These are phyloP conservation scores for Tiliqua scincoides DNA, from an alignment of 2,113 vertebrate species.

Conservation along the genomic window DNA sequence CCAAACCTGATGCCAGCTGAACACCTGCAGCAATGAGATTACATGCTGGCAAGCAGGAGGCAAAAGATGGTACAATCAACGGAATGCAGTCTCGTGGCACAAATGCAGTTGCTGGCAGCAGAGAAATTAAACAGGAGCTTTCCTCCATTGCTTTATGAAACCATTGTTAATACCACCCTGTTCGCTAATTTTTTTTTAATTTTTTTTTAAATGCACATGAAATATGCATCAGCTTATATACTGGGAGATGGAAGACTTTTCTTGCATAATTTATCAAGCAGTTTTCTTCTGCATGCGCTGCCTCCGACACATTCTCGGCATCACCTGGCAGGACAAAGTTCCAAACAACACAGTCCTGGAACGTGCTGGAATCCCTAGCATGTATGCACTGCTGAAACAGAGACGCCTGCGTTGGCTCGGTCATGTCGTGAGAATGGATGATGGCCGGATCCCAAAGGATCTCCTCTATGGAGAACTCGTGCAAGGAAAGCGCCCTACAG, in stretches of 20 bases:
- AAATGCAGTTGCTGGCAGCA: slow-evolving; percentile 32
- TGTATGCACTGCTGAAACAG: too few species aligned
- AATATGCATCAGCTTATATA: slow-evolving; percentile 47
- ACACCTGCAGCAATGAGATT: not conserved
- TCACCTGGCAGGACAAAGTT: too few species aligned
- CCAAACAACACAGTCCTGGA: too few species aligned
- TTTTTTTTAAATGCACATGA: slow-evolving; percentile 50
- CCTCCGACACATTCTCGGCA: too few species aligned
- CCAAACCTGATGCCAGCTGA: not conserved
- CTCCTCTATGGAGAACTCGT: too few species aligned
- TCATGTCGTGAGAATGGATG: too few species aligned
- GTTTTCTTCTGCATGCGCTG: slow-evolving; percentile 24
- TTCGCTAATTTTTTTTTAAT: slow-evolving; percentile 42
- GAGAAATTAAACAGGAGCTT: slow-evolving; percentile 52
- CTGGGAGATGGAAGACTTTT: slow-evolving; percentile 33
- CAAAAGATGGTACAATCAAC: not conserved
- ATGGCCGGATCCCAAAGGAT: too few species aligned
- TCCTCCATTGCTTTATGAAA: slow-evolving; percentile 50
- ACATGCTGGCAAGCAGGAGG: not conserved
- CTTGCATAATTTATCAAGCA: slow-evolving; percentile 45
- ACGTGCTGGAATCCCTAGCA: too few species aligned
- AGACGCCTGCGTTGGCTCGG: too few species aligned
- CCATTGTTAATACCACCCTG: slow-evolving; percentile 47
- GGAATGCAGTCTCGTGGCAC: not conserved
- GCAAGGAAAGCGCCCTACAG: too few species aligned